Base-by-base conservation (phyloP, 1,140 invertebrate species). In the Archivesica marissinica region DNA sequence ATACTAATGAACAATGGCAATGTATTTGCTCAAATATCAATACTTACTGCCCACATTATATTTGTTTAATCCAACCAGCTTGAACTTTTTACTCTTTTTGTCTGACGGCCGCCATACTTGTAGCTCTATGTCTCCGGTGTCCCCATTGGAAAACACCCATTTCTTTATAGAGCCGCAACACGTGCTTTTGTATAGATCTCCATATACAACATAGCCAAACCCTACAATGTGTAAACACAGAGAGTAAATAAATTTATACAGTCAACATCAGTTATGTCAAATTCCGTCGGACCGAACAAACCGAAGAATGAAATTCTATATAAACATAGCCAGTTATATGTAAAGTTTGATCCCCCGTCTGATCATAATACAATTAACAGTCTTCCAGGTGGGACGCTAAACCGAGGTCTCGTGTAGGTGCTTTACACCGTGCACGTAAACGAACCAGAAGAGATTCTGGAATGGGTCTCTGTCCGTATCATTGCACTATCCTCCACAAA, bases 61-160 rank as follows among this genome's bases (percentile, higher is more conserved):
- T 75, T 54, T 23, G 38, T 83, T 83, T 7, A 44, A 13, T 20
- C 80, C 80, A 17, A 83, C 66, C 6, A 83, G 68, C 30, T 39
- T 47, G 52, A 59, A 83, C n/a, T 47, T 41, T 44, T 70, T 72
- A 41, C 64, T 75, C 11, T 35, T 61, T 20, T 56, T 50, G 35
- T 74, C 70, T 13, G 7, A 15, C 1, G 80, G 80, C 50, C 80
- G 20, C 80, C 80, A 83, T 33, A 75, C 39, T 50, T 83, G 80
- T 9, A 83, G 35, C 35, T 83, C 68, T 56, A 83, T 54, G 3
- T 38, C 20, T 47, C 38, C 56, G 11, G 20, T 25, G 25, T 83
- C 68, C 17, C 80, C 80, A 35, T 28, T 74, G 7, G 68, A 75
- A 38, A 83, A 83, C 23, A 61, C 68, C 80, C 80, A 83, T 23